A percentile compares a stretch with the other conserved stretches of the same genome.
phyloP scores from a whole-genome alignment of 2,113 vertebrate species.

The Nettapus auritus region DNA sequence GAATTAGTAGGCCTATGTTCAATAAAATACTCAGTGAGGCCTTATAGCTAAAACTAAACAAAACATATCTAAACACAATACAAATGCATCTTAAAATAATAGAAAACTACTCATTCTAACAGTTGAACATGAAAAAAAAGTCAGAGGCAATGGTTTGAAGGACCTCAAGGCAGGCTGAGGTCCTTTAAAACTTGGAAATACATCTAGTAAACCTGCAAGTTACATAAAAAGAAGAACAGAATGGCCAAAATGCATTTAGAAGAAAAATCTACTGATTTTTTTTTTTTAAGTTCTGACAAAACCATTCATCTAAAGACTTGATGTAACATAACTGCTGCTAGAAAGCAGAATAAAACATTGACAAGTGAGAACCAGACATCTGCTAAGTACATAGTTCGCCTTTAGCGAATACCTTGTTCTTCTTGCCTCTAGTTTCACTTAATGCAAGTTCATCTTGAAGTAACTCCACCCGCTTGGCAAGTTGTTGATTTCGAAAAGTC shows the following conservation, averaged over 20 bases:
- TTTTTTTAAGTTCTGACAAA: background rate
- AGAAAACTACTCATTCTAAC: background rate
- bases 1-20: background rate
- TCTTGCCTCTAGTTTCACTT: conserved; percentile 89
- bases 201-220: background rate
- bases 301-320: background rate
- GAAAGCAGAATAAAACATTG: background rate
- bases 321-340: background rate
- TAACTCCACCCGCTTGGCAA: conserved; percentile 95
- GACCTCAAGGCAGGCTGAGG: background rate
- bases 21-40: background rate
- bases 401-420: conserved; percentile 83
- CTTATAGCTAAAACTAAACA: background rate
- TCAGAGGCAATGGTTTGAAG: background rate
- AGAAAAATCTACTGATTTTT: background rate
- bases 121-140: background rate
- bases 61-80: background rate
- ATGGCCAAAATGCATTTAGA: background rate
- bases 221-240: background rate
- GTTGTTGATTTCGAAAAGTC: conserved; percentile 95
- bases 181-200: background rate
- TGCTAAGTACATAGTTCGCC: background rate
- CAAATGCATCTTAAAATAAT: background rate
- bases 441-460: conserved; percentile 92
- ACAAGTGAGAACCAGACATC: background rate